Base-by-base conservation (phyloP, 2,113 vertebrate species). In the Peromyscus polionotus region DNA sequence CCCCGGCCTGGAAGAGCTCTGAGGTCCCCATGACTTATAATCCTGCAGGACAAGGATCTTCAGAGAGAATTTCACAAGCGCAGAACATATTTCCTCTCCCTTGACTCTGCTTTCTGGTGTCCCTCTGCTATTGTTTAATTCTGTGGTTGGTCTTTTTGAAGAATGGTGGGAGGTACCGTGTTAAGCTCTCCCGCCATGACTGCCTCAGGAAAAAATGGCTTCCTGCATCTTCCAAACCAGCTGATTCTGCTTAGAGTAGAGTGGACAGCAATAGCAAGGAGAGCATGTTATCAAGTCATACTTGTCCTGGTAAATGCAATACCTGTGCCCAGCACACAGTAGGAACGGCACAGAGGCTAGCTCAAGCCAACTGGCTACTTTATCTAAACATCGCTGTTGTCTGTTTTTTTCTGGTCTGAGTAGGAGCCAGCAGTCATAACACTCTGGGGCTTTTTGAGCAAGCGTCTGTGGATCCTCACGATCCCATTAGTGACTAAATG, bases 91-190 rank as follows among this genome's bases (percentile, higher is more conserved):
- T 91, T 95, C 45, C 90, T 65, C 81, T 94, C 85, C 88, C 95
- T 91, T 31, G 95, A 87, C 65, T 93, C 72, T 70, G 85, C 93
- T 94, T 87, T 91, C 93, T 90, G 96, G 89, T 91, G 88, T 90
- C 91, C 28, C 96, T 96, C 83, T 95, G 96, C 96, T 95, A 89
- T 90, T 97, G 96, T 97, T 98, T 96, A 96, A 85, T 75, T 91
- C 42, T 97, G 96, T 94, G 94, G 95, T 39, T 90, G 68, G 20
- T 73, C 77, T 83, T 95, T 87, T 33, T 76, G 93, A 93, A 96
- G 97, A 80, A 89, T 45, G 73, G 94, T 91, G 95, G 93, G 93
- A 68, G 94, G 93, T 39, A 79, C 88, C 4, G 31, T 8, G 79
- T 93, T 83, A 94, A 85, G 94, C 76, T 96, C 95, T 89, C 94